Percentiles rank a stretch among this genome's conserved stretches.
These are phyloP conservation scores for Hyposoter didymator DNA, from an alignment of 2,888 invertebrate genomes.

Conservation along the genomic window DNA sequence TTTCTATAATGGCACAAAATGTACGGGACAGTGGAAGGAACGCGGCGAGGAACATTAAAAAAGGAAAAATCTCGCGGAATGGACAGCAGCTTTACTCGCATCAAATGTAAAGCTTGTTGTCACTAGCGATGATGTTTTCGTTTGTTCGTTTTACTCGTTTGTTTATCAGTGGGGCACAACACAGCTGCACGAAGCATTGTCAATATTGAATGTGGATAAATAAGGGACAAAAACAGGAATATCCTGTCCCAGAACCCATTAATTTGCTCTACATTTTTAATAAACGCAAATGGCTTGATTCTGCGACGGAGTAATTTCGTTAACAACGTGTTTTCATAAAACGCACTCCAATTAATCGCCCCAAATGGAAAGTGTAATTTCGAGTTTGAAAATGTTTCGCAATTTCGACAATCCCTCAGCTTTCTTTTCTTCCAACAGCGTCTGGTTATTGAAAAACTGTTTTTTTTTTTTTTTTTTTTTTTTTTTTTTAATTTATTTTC, in stretches of 20 bases:
- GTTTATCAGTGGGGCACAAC: not conserved
- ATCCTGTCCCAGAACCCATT: not conserved
- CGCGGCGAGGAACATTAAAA: not conserved
- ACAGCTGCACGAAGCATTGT: slow-evolving; percentile 5
- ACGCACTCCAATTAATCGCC: not conserved
- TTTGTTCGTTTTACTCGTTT: slow-evolving; percentile 3
- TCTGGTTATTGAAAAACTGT: not conserved
- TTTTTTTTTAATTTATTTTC: too few species aligned
- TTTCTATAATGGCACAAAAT: slow-evolving; percentile 2
- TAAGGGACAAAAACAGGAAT: not conserved
- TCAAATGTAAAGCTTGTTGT: slow-evolving; percentile 1
- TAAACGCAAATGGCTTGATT: not conserved
- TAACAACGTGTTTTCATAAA: slow-evolving; percentile 1
- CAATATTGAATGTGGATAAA: not conserved
- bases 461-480: too few species aligned
- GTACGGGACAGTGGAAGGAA: not conserved
- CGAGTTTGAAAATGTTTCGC: not conserved
- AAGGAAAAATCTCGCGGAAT: not conserved
- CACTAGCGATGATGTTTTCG: not conserved
- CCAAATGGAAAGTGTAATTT: not conserved
- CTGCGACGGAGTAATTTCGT: not conserved
- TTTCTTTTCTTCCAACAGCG: not conserved
- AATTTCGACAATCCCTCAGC: not conserved
- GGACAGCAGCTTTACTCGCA: not conserved
- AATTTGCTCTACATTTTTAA: not conserved